phyloP scores from a whole-genome alignment of 2,113 vertebrate species.

The Sprattus sprattus region DNA sequence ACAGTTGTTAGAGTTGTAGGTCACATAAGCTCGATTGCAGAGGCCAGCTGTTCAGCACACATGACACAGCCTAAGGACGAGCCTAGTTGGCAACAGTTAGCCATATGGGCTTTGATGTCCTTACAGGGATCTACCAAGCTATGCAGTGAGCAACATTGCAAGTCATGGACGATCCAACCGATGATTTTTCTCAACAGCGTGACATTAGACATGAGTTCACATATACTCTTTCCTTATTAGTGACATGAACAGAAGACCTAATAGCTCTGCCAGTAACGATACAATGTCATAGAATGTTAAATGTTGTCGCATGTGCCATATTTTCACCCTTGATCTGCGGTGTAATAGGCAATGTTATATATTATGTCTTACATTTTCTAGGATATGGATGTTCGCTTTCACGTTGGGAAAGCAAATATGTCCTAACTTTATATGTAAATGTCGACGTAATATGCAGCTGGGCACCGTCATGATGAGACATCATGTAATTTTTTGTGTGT shows the following conservation, averaged over 20 bases:
- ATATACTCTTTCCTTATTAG: background rate
- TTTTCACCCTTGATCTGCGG: background rate
- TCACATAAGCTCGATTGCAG: conserved; percentile 6
- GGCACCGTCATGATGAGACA: background rate
- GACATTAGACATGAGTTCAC: background rate
- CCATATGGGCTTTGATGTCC: background rate
- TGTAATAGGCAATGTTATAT: background rate
- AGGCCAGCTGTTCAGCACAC: conserved; percentile 2
- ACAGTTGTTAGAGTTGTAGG: background rate
- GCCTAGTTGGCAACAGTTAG: conserved; percentile 16
- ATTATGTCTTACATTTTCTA: background rate
- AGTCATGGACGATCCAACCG: background rate
- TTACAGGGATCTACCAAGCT: background rate
- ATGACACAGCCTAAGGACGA: background rate
- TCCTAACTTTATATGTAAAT: background rate
- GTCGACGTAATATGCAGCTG: background rate
- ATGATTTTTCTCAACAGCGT: background rate
- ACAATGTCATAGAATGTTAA: background rate
- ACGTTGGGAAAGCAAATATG: background rate
- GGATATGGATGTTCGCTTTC: background rate
- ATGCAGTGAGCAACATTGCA: background rate
- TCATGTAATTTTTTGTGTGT: background rate
- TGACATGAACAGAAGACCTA: background rate
- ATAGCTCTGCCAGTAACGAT: background rate
- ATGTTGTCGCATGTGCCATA: background rate